Percentiles rank a stretch among this genome's conserved stretches.
Evolutionary conservation across 2,797 vertebrate species (phyloP).

Genomic region (Rhinatrema bivittatum): DNA sequence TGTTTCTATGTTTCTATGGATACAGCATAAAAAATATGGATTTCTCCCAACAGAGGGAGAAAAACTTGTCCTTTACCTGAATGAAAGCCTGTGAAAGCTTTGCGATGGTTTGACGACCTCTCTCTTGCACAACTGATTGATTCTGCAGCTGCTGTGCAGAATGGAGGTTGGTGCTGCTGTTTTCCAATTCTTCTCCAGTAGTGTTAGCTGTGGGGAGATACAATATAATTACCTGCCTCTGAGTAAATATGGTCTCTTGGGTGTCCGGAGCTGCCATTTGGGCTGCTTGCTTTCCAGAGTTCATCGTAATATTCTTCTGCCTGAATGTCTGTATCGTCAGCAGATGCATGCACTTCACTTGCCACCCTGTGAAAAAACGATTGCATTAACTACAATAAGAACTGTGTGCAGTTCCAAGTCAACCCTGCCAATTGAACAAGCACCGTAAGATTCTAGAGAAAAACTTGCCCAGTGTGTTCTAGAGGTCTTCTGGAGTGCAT

Average conservation of each 20-base stretch:
- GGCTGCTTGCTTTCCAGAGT: not conserved
- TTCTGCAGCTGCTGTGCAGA: not conserved
- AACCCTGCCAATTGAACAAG: too few relatives aligned
- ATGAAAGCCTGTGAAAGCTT: not conserved
- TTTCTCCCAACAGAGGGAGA: not conserved
- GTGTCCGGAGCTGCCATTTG: not conserved
- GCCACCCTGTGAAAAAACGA: too few relatives aligned
- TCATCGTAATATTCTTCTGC: fast-evolving
- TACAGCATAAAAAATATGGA: too few relatives aligned
- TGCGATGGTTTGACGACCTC: slow-evolving; percentile 1
- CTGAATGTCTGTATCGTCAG: fast-evolving
- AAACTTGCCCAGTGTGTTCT: too few relatives aligned
- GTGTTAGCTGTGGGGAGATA: not conserved
- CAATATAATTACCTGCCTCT: not conserved
- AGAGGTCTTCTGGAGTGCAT: too few relatives aligned
- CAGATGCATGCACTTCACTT: too few relatives aligned
- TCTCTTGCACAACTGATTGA: not conserved
- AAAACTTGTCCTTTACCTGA: not conserved
- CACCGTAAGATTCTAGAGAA: too few relatives aligned
- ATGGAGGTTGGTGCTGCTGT: too few relatives aligned
- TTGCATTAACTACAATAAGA: too few relatives aligned
- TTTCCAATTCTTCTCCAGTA: not conserved
- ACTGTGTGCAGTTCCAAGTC: too few relatives aligned
- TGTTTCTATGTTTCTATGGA: too few relatives aligned
- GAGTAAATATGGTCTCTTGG: too few relatives aligned